These are phyloP conservation scores for Gerris buenoi DNA, from an alignment of 1,140 invertebrate species.

Conservation along the genomic window DNA sequence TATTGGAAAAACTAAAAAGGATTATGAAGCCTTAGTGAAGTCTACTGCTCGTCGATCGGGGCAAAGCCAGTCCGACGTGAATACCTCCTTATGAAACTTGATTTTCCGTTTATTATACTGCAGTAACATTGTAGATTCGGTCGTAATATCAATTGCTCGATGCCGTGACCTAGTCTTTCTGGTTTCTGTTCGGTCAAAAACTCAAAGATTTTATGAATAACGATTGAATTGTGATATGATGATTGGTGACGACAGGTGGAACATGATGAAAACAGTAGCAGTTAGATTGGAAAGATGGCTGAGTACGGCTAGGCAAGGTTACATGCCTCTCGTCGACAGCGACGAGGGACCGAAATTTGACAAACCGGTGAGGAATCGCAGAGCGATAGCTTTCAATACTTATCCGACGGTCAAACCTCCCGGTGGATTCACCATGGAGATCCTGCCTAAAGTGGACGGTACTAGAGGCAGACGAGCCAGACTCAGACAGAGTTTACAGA, in stretches of 20 bases:
- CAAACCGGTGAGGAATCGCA: neutral
- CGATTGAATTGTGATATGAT: no score
- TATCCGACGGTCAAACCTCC: neutral
- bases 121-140: no score
- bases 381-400: neutral
- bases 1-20: no score
- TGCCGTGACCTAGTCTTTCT: no score
- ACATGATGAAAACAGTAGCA: neutral
- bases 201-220: no score
- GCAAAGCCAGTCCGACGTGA: no score
- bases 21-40: no score
- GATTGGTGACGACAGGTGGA: neutral
- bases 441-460: neutral
- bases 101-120: no score
- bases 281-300: neutral
- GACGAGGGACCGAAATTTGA: neutral
- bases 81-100: no score
- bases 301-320: neutral
- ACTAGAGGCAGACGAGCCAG: neutral
- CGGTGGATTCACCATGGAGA: neutral
- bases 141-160: no score
- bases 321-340: neutral
- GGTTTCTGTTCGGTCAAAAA: no score
- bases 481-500: neutral
- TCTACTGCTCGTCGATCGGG: no score